Evolutionary conservation across 2,797 vertebrate species (phyloP).

Genomic region (Hydrophis major): DNA sequence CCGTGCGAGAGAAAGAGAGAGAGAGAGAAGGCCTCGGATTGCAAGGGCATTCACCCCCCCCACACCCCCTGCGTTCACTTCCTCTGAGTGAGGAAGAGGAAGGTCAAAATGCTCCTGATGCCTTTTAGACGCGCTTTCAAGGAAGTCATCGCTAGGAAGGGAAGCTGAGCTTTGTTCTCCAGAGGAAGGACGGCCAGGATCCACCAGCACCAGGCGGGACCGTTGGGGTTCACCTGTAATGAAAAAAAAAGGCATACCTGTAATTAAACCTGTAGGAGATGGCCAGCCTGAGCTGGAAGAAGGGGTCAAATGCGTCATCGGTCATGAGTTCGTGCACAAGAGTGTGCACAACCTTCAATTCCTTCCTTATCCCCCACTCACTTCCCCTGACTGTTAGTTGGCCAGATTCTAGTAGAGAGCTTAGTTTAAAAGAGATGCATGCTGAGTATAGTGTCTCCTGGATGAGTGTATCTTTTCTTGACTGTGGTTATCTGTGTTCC

Average conservation of each 20-base stretch:
- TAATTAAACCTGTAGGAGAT: background rate
- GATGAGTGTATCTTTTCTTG: no score
- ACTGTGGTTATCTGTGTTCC: no score
- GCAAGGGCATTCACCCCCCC: constrained; percentile 26
- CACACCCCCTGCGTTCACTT: constrained; percentile 38
- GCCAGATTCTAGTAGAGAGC: no score
- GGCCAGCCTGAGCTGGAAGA: background rate
- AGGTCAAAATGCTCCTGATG: constrained; percentile 74
- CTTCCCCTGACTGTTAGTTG: no score
- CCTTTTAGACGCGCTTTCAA: constrained; percentile 76
- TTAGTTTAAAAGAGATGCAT: no score
- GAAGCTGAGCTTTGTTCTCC: constrained; percentile 80
- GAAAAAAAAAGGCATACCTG: background rate
- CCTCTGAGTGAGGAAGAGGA: constrained; percentile 70
- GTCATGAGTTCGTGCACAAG: background rate
- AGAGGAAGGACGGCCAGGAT: constrained; percentile 78
- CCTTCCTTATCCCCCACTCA: no score
- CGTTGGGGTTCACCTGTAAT: constrained; percentile 74
- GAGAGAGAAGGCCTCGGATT: background rate
- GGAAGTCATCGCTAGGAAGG: constrained; percentile 79
- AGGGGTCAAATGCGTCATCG: background rate
- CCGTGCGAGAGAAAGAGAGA: background rate
- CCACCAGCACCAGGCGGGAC: constrained; percentile 85
- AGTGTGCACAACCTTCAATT: background rate
- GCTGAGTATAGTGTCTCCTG: no score